These are phyloP conservation scores for Tenodera sinensis DNA, from an alignment of 2,888 invertebrate genomes.

Conservation along the genomic window DNA sequence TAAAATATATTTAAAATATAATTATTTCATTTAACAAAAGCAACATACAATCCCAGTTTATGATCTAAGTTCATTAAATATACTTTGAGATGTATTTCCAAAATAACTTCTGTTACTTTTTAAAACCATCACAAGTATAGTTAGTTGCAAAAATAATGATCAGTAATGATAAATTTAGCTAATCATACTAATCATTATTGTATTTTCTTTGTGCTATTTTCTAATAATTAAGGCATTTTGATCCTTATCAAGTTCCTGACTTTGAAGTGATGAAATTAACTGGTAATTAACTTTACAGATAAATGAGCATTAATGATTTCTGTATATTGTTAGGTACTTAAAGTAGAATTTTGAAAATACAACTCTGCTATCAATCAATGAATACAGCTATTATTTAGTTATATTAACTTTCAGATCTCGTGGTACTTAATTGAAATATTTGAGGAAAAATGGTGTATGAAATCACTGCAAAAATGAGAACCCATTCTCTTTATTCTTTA, in stretches of 20 bases:
- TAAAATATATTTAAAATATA: not conserved
- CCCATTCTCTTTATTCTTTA: not conserved
- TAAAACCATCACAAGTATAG: not conserved
- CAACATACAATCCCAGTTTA: not conserved
- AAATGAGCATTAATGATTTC: not conserved
- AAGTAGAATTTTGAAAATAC: not conserved
- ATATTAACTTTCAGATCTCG: not conserved
- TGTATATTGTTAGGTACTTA: not conserved
- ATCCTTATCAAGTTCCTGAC: not conserved
- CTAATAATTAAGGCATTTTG: not conserved
- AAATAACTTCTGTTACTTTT: not conserved
- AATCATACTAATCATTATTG: not conserved
- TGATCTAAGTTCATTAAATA: not conserved
- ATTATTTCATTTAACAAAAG: not conserved
- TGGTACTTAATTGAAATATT: not conserved
- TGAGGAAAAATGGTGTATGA: not conserved
- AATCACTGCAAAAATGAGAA: not conserved
- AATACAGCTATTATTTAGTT: not conserved
- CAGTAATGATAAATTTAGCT: not conserved
- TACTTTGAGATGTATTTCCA: not conserved
- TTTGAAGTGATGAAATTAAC: not conserved
- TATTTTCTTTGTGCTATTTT: not conserved
- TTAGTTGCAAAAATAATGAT: not conserved
- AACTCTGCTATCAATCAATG: not conserved
- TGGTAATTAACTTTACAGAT: not conserved